phyloP scores from a whole-genome alignment of 2,888 invertebrate genomes.

The Pyrrhia umbra region DNA sequence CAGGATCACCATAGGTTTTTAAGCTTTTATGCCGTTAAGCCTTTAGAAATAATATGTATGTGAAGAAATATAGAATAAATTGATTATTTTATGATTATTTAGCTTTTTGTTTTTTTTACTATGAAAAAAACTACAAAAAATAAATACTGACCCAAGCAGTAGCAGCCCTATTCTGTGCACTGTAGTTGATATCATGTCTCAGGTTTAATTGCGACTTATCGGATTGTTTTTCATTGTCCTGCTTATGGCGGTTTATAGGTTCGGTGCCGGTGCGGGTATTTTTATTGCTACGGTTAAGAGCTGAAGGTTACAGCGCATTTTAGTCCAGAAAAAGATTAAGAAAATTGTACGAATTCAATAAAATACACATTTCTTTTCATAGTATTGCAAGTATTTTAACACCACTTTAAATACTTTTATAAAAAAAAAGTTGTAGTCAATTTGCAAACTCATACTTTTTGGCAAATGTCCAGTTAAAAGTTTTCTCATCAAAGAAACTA shows the following conservation, averaged over 20 bases:
- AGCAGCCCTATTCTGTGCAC: conserved; percentile 63
- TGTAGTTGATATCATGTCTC: conserved; percentile 66
- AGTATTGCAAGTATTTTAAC: conserved; percentile 5
- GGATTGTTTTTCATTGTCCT: conserved; percentile 72
- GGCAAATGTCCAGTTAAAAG: conserved; percentile 27
- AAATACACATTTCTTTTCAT: neutral
- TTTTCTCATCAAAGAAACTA: conserved; percentile 9
- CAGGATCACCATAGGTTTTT: too few relatives aligned
- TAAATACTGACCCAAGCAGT: too few relatives aligned
- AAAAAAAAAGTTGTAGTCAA: conserved; percentile 14
- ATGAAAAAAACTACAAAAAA: too few relatives aligned
- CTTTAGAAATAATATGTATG: too few relatives aligned
- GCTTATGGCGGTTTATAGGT: conserved; percentile 56
- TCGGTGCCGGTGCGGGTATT: conserved; percentile 41
- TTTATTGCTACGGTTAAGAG: conserved; percentile 46
- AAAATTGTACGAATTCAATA: neutral
- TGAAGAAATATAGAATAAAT: too few relatives aligned
- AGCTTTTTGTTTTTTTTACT: too few relatives aligned
- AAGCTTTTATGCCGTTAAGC: too few relatives aligned
- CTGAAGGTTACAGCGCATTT: conserved; percentile 25
- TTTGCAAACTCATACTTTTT: conserved; percentile 25
- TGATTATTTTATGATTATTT: too few relatives aligned
- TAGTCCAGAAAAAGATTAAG: neutral
- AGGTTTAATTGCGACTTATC: conserved; percentile 71
- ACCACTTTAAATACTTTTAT: neutral